phyloP scores from a whole-genome alignment of 2,888 invertebrate genomes.

The Pardosa pseudoannulata region DNA sequence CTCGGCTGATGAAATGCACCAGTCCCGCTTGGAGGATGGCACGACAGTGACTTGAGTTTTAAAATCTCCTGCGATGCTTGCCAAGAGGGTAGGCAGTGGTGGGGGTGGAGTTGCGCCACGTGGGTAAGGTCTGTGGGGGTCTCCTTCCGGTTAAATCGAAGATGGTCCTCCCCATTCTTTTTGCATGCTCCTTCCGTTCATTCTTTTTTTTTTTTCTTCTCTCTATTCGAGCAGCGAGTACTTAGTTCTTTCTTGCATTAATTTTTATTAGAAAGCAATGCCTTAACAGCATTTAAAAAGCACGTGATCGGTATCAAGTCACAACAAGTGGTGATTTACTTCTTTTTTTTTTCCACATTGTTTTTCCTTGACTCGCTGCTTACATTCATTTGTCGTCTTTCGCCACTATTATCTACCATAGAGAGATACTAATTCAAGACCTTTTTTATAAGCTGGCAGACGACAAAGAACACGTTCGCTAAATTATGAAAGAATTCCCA shows the following conservation, averaged over 20 bases:
- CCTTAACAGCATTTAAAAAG: not conserved
- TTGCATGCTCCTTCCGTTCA: conserved; percentile 17
- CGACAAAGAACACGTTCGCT: too few species aligned
- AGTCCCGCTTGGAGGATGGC: conserved; percentile 21
- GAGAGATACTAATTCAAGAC: too few species aligned
- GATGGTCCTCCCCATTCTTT: conserved; percentile 42
- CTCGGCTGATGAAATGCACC: not conserved
- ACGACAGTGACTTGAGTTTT: conserved; percentile 59
- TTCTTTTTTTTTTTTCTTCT: conserved; percentile 26
- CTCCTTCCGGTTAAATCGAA: conserved; percentile 48
- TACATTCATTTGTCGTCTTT: conserved; percentile 5
- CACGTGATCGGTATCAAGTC: conserved; percentile 11
- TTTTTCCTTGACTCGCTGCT: not conserved
- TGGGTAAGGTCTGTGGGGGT: conserved; percentile 60
- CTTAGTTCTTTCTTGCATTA: conserved; percentile 11
- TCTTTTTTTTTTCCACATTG: not conserved
- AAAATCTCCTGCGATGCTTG: conserved; percentile 34
- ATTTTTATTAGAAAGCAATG: not conserved
- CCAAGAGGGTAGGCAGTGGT: conserved; percentile 18
- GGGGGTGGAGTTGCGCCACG: conserved; percentile 54
- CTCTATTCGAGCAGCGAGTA: not conserved
- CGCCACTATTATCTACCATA: not conserved
- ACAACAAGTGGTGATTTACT: conserved; percentile 44
- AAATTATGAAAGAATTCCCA: too few species aligned
- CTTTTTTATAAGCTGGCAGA: too few species aligned